Evolutionary conservation across 2,113 vertebrate genomes (phyloP).

Genomic region (Eolophus roseicapilla): DNA sequence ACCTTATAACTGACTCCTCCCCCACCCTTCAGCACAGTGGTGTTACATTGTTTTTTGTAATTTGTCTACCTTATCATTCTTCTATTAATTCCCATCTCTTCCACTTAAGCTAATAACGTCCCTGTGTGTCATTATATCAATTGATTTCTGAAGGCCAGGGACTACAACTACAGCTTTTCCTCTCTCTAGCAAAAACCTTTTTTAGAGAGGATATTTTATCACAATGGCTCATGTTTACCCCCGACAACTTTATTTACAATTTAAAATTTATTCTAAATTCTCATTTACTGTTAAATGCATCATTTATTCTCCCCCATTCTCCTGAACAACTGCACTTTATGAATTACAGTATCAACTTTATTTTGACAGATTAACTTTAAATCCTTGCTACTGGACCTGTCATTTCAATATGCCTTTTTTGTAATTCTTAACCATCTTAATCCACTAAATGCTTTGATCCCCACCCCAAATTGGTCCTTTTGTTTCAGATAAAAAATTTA

Average conservation of each 20-base stretch:
- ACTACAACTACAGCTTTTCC: neutral
- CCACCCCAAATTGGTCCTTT: neutral
- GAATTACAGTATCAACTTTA: neutral
- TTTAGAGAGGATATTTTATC: neutral
- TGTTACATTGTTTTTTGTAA: neutral
- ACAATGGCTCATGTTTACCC: neutral
- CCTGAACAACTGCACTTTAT: neutral
- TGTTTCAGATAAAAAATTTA: neutral
- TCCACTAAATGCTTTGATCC: neutral
- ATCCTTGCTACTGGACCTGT: neutral
- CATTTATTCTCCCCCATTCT: neutral
- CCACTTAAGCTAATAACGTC: neutral
- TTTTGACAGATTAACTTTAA: neutral
- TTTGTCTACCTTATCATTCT: neutral
- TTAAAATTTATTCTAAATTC: neutral
- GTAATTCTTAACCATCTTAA: neutral
- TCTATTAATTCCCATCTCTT: neutral
- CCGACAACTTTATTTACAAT: neutral
- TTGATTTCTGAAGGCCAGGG: neutral
- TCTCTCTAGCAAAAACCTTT: neutral
- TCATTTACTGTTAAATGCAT: neutral
- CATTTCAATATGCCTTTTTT: neutral
- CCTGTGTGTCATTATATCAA: neutral
- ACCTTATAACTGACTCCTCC: neutral
- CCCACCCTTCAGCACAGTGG: neutral